Evolutionary conservation across 2,797 vertebrate genomes (phyloP), one percentile per base, ranked within the genome.

Genomic region (Falco biarmicus): DNA sequence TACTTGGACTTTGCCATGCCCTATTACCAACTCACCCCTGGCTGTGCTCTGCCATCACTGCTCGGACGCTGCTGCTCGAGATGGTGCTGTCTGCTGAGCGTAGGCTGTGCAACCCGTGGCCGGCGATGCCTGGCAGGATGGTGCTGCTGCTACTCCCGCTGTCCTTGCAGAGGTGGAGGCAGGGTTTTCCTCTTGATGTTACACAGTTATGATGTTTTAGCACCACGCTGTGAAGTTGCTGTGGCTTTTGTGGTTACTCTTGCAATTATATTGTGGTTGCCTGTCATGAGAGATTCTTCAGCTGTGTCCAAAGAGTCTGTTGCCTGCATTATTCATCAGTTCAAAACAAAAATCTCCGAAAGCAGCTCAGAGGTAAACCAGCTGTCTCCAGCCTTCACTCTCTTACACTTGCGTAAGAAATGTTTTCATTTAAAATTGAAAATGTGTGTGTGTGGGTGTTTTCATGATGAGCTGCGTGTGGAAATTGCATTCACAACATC

Each of bases 21-120:
- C 47, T 59, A 0, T 16, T 64, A 13, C 4, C 11, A 31, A 1
- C 29, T 84, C 8, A 14, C 10, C 19, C 53, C 45, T 37, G 37
- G 3, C 22, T 53, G 73, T 37, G 24, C 50, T 41, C 16, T 9
- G 18, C 28, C 21, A 4, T 29, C 11, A 0, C 15, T 25, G 37
- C 31, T 64, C 22, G 25, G 41, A 12, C 11, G 2, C 57, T 43
- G 41, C 78, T 47, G 14, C 24, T 79, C 21, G 25, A 51, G 32
- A 7, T 11, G 11, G 8, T 5, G 25, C 39, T 75, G 37, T 53
- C 56, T 60, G 50, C 39, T 10, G 61, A 29, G 48, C 2, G 1
- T 5, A 22, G 31, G 17, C 8, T 9, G 9, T 37, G 48, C n/a
- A 3, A 32, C 13, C 0, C 0, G 1, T 45, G 32, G 37, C 41